Conservation (phyloP, 2,113 vertebrate genomes). For the Arizona elegans region DNA sequence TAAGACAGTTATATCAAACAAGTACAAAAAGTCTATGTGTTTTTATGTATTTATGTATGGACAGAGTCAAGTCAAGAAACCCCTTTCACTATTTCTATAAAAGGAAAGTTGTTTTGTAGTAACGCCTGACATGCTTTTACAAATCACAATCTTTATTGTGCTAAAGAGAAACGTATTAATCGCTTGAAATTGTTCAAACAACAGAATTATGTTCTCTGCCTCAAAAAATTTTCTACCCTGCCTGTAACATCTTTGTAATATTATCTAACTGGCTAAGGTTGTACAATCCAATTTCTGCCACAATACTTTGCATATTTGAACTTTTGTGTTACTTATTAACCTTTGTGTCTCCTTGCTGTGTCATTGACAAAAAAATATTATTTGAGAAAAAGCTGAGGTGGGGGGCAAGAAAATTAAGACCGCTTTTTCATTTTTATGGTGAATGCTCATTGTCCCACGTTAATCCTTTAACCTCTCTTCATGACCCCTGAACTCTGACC, state of each 20-base stretch:
- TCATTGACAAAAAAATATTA: slow-evolving; percentile 70
- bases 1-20: background rate
- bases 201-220: slow-evolving; percentile 73
- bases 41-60: background rate
- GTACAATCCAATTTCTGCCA: slow-evolving; percentile 70
- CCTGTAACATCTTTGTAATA: slow-evolving; percentile 64
- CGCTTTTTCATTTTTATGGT: slow-evolving; percentile 77
- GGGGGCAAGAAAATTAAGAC: slow-evolving; percentile 77
- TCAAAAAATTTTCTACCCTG: slow-evolving; percentile 67
- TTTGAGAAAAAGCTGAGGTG: slow-evolving; percentile 83
- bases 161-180: slow-evolving; percentile 55
- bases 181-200: slow-evolving; percentile 64
- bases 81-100: slow-evolving; percentile 18
- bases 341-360: slow-evolving; percentile 73
- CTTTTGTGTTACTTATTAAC: slow-evolving; percentile 78
- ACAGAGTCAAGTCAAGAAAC: background rate
- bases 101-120: slow-evolving; percentile 38
- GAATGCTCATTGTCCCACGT: slow-evolving; percentile 72
- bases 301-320: slow-evolving; percentile 71
- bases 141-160: slow-evolving; percentile 45
- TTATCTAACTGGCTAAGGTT: slow-evolving; percentile 45
- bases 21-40: background rate
- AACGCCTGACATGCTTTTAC: slow-evolving; percentile 36
- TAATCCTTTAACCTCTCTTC: slow-evolving; percentile 80
- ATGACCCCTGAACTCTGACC: slow-evolving; percentile 81